Base-by-base conservation (phyloP, 2,888 invertebrate species). In the Anticlea derivata region DNA sequence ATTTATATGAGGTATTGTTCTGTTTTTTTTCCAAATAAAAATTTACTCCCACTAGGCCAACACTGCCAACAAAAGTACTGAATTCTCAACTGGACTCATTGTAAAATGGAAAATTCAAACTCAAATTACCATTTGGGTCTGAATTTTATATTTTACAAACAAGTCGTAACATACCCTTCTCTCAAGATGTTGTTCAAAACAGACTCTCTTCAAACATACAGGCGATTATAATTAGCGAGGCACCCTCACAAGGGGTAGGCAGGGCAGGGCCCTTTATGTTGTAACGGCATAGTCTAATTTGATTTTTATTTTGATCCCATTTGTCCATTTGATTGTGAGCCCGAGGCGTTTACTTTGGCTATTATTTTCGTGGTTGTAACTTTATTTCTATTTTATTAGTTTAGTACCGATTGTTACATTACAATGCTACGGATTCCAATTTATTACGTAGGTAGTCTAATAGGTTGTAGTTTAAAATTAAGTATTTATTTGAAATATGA, bases 221-320 rank as follows among this genome's bases (percentile, higher is more conserved):
- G 61, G 57, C 68, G 70, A 73, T 74, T 75, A 78, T 73, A 80
- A 80, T 80, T 78, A 78, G 66, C 35, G 31, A 38, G 34, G 17
- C 33, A 23, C 59, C 61, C 55, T 50, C 50, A 55, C 61, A 31
- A 13, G 30, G 47, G 37, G 8, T 22, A 30, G 40, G 23, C 47
- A 33, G 65, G 68, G 69, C 54, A 30, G 45, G 38, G 29, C 66
- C 68, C 69, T 72, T 75, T 70, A 73, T 72, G 77, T 75, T 73
- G 78, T 74, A 68, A 69, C 68, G 68, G 66, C 60, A 61, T 58
- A 39, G 55, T 65, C 60, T 81, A 84, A 85, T 82, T 80, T 66
- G 77, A 86, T 86, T 83, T 83, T 82, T 81, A 84, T 85, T 85
- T 80, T 84, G 84, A 86, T 87, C 86, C 73, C 70, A 70, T 86